Conservation (phyloP, 2,113 vertebrate species). For the Erythrocebus patas region DNA sequence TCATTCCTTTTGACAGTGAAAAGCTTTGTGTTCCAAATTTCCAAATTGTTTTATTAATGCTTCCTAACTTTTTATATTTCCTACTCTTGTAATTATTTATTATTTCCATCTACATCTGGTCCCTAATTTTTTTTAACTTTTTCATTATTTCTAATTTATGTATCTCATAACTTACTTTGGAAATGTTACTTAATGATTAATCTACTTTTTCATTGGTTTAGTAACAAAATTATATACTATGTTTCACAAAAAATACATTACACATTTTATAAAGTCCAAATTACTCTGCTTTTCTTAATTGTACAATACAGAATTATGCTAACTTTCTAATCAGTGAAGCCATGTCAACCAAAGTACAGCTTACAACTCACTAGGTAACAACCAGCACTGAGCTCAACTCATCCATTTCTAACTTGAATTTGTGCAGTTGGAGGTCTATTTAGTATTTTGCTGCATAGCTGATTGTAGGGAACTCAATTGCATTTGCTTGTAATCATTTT, state of each 20-base stretch:
- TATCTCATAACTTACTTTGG: not conserved
- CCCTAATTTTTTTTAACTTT: not conserved
- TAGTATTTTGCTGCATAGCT: not conserved
- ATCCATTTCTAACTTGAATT: conserved; percentile 27
- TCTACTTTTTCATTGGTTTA: not conserved
- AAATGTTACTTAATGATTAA: conserved; percentile 21
- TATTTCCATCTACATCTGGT: not conserved
- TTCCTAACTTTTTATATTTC: not conserved
- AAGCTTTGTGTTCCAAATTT: not conserved
- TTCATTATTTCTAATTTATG: not conserved
- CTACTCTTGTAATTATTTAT: not conserved
- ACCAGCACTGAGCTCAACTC: not conserved
- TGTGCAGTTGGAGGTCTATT: conserved; percentile 19
- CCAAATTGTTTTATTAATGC: not conserved
- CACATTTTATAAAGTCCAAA: not conserved
- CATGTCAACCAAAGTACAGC: not conserved
- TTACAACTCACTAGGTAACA: not conserved
- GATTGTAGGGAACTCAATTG: conserved; percentile 58
- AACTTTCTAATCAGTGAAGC: not conserved
- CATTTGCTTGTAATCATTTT: conserved; percentile 74
- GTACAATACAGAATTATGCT: not conserved
- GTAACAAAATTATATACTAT: not conserved
- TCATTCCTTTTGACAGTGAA: not conserved
- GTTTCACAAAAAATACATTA: conserved; percentile 19
- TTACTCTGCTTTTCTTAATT: not conserved